These are phyloP conservation scores for Peribatodes rhomboidaria DNA, from an alignment of 2,888 invertebrate genomes.

Conservation along the genomic window DNA sequence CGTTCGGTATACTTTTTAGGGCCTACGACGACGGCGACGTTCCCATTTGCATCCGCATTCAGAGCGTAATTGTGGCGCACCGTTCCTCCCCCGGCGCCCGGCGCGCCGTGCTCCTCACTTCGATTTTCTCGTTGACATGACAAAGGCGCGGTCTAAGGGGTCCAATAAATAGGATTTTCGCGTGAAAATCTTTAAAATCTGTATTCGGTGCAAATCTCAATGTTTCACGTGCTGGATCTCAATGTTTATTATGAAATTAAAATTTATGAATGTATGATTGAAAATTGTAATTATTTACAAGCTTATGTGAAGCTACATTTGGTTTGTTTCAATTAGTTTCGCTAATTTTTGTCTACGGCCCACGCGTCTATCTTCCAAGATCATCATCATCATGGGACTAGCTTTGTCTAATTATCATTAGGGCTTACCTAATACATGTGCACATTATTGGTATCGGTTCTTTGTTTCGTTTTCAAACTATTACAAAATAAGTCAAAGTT, in stretches of 20 bases:
- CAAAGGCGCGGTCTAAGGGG: slow-evolving; percentile 84
- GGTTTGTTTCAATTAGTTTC: no score
- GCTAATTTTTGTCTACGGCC: no score
- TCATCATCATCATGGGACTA: no score
- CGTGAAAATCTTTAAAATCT: slow-evolving; percentile 80
- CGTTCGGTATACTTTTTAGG: slow-evolving; percentile 77
- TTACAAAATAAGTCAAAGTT: no score
- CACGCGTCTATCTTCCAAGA: no score
- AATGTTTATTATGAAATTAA: background rate
- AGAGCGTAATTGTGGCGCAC: slow-evolving; percentile 80
- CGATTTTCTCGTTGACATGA: slow-evolving; percentile 82
- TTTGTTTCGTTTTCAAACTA: no score
- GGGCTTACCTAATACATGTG: no score
- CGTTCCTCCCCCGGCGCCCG: slow-evolving; percentile 67
- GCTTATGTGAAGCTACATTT: no score
- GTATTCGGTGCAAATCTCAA: slow-evolving; percentile 54
- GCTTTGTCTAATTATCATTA: no score
- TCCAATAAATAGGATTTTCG: slow-evolving; percentile 78
- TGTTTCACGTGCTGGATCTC: slow-evolving; percentile 54
- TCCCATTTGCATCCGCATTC: slow-evolving; percentile 84
- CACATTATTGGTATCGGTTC: no score
- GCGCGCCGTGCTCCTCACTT: slow-evolving; percentile 75
- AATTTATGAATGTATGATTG: background rate
- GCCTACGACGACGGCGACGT: slow-evolving; percentile 65
- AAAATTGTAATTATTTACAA: background rate